Base-by-base conservation (phyloP, 2,888 invertebrate species). In the Clistopyga incitator region DNA sequence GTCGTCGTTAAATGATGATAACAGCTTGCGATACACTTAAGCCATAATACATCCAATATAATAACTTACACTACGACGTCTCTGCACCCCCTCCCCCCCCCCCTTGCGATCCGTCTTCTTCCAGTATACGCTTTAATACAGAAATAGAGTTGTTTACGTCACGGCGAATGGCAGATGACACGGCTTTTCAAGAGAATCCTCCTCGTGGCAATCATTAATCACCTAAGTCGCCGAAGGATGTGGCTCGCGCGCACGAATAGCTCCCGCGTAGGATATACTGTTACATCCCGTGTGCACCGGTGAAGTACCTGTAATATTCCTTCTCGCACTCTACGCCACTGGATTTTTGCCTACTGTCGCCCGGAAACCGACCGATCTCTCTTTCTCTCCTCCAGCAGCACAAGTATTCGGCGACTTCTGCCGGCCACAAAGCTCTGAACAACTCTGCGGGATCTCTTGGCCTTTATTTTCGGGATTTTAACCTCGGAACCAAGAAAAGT, bases 71-170 rank as follows among this genome's bases (percentile, higher is more conserved):
- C 61, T 67, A 38, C 23, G 42, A 50, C 3, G 11, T 34, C 59
- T 25, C 25, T 50, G 6, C 67, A 64, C 71, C 50, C 42, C 59
- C 59, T 25, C 25, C 38, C 1, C 67, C 70, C 71, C 50, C 42
- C 59, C n/a, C 23, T 59, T 29, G 61, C 70, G 61, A 84, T 81
- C 50, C 71, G 34, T 70, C 70, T 47, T 78, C 70, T 56, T 81
- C 74, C 78, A 77, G 59, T 50, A 59, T 75, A 81, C 70, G 78
- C 78, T 75, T 70, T 81, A 81, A 81, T 81, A 81, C 77, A 78
- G 84, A 80, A 84, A 88, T 88, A 85, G 85, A 88, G 87, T 87
- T 87, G 87, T 88, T 87, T 88, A 85, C 87, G 87, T 87, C 87
- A 87, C 86, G 80, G 82, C 82, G 82, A 86, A 86, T 87, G 84